A percentile compares a stretch with the other conserved stretches of the same genome.
These are phyloP conservation scores for Cotesia chilonis DNA, from an alignment of 1,140 invertebrate genomes.

Conservation along the genomic window DNA sequence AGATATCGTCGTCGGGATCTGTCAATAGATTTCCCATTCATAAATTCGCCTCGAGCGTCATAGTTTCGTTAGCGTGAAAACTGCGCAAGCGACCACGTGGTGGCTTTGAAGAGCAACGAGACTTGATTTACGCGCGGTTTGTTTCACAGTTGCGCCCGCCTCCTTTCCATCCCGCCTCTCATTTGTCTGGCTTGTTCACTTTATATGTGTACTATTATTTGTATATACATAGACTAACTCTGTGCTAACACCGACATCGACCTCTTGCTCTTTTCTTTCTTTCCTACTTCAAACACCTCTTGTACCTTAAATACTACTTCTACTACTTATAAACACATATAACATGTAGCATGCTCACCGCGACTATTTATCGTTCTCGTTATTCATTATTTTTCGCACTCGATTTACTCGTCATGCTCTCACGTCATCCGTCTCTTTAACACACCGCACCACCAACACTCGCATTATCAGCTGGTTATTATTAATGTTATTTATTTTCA, in stretches of 20 bases:
- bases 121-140: slow-evolving; percentile 32
- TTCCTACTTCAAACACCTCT: slow-evolving; percentile 10
- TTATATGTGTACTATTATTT: not conserved
- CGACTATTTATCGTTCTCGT: no score
- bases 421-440: no score
- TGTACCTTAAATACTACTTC: not conserved
- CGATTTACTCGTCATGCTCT: no score
- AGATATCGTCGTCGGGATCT: slow-evolving; percentile 57
- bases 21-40: slow-evolving; percentile 61
- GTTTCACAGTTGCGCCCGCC: slow-evolving; percentile 31
- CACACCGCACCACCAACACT: no score
- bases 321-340: no score
- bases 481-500: no score
- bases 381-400: no score
- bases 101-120: slow-evolving; percentile 37
- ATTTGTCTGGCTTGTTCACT: slow-evolving; percentile 19
- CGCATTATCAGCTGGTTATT: no score
- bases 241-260: not conserved
- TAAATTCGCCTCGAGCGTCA: slow-evolving; percentile 52
- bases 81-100: slow-evolving; percentile 41
- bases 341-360: no score
- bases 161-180: slow-evolving; percentile 45
- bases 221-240: no score
- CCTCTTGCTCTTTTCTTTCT: slow-evolving; percentile 3
- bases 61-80: slow-evolving; percentile 54